A percentile compares a stretch with the other conserved stretches of the same genome.
Evolutionary conservation across 1,140 invertebrate species (phyloP).

Genomic region (Liolophura sinensis): DNA sequence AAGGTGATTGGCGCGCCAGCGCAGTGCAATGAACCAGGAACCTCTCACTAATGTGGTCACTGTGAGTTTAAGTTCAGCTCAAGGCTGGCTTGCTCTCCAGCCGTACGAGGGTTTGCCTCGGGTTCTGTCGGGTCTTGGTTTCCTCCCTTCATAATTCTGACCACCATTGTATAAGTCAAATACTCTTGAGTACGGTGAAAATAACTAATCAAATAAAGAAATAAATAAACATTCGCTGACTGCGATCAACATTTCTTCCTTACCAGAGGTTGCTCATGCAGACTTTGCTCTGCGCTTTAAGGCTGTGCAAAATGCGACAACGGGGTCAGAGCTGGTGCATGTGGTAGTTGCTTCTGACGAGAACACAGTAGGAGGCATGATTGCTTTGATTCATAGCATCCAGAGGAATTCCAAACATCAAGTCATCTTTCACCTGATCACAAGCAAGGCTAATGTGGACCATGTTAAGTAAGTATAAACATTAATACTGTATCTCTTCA

Average conservation of each 20-base stretch:
- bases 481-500: neutral
- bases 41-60: too few species aligned
- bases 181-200: too few species aligned
- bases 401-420: slow-evolving; percentile 39
- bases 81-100: too few species aligned
- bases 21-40: too few species aligned
- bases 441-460: slow-evolving; percentile 29
- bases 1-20: too few species aligned
- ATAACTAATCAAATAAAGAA: neutral
- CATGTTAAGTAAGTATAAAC: slow-evolving; percentile 40
- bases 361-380: slow-evolving; percentile 51
- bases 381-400: slow-evolving; percentile 55
- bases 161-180: too few species aligned
- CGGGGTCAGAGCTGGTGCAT: slow-evolving; percentile 29
- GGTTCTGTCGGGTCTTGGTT: too few species aligned
- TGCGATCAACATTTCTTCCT: slow-evolving; percentile 10
- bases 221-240: slow-evolving; percentile 3
- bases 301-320: neutral
- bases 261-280: slow-evolving; percentile 8
- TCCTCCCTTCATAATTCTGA: too few species aligned
- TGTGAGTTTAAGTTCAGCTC: too few species aligned
- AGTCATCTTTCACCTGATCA: slow-evolving; percentile 48
- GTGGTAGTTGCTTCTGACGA: slow-evolving; percentile 46
- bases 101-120: neutral
- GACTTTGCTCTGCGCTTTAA: neutral